Evolutionary conservation across 2,888 invertebrate genomes (phyloP), one percentile per base, ranked within the genome.

Genomic region (Sialis lutaria): DNA sequence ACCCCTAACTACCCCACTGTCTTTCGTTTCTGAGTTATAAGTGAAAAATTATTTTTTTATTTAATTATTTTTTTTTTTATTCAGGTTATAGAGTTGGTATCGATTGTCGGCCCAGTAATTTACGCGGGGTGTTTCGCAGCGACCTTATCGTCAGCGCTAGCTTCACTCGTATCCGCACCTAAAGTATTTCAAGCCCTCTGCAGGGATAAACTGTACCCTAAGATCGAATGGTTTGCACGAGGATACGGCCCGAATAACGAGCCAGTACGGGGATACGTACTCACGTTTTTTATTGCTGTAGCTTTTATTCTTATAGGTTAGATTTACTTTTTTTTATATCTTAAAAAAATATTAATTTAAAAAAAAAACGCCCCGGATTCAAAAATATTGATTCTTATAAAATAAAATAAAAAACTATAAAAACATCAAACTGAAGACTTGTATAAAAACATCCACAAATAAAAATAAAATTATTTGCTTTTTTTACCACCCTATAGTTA

Each of bases 61-160:
- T 32, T 34, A 35, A 48, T 31, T 22, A 44, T 44, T 37, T 44
- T 44, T 44, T 50, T 44, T 50, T 49, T 48, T 53, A 57, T 55
- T 30, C 64, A 87, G 82, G 86, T 88, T 4, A 85, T 89, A 55
- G 82, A 87, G 50, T 61, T 89, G 49, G 84, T 88, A 9, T 82
- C 88, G 0, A 81, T 73, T 6, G 87, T 87, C 59, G 91, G 93
- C 0, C 95, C 95, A 0, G 69, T 97, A 45, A 93, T 97, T 55
- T 90, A 91, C 63, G 93, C 92, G 32, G 96, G 96, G 0, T 95
- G 96, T 59, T 95, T 96, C 66, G 95, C 96, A 0, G 96, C 97
- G 1, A 93, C 97, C 0, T 67, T 98, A 10, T 95, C 95, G 0
- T 96, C 96, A 1, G 97, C 97, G 1, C 70, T 97, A 45, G 96